Base-by-base conservation (phyloP, 2,888 invertebrate genomes). In the Acrocyrtus sp. region DNA sequence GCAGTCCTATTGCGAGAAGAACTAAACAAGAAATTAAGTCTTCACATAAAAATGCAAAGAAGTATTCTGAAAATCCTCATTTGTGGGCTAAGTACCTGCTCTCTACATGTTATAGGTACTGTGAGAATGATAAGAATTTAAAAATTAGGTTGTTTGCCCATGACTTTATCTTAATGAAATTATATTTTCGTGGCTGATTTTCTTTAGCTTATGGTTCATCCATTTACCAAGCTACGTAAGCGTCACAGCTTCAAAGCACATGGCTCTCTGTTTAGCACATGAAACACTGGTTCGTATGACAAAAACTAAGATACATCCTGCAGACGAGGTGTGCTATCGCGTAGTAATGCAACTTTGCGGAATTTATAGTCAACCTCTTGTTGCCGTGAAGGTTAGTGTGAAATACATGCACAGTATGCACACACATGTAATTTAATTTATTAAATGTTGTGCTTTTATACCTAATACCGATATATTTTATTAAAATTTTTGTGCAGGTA, bases 271-370 rank as follows among this genome's bases (percentile, higher is more conserved):
- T 56, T 87, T 89, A 68, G 96, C 96, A 0, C 96, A 93, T 83
- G 94, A 95, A 82, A 86, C 97, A 57, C 87, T 99, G 47, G 92
- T 93, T 53, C 90, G 92, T 80, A 95, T 98, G 83, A 94, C 95
- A 78, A 91, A 92, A 81, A 88, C 93, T 67, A 89, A 91, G 82
- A 89, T 97, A 75, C 87, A 87, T 76, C 91, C 92, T 43, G 94
- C 94, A 82, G 98, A 98, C 86, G 98, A 98, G 88, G 94, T 98
- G 58, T 98, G 98, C 86, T 99, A 98, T 85, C 89, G 99, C 73
- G 93, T 98, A 60, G 93, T 99, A 91, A 97, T 99, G 95, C 97
- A 98, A 85, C 87, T 99, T 24, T 99, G 98, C 85, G 97, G 98
- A 5, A 91, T 94, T 78, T 94, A 97, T 84, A 94, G 94, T 68